Evolutionary conservation across 2,113 vertebrate species (phyloP).

Genomic region (Pristiophorus japonicus): DNA sequence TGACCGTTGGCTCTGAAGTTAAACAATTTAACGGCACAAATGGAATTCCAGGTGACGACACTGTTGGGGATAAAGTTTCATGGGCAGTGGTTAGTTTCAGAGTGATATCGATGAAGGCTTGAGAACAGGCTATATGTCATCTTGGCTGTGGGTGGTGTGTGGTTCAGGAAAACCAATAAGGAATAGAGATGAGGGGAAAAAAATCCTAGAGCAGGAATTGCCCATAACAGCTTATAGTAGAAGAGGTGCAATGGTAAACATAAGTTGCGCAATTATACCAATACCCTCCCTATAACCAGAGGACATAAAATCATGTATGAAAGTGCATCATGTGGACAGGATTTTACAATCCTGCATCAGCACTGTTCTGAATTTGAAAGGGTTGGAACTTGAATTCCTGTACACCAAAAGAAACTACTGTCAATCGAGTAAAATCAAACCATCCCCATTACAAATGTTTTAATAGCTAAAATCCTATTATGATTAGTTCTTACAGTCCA

Average conservation of each 20-base stretch:
- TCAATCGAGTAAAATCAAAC: background rate
- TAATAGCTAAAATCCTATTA: background rate
- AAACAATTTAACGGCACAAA: background rate
- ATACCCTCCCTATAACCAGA: background rate
- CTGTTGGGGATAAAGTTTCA: background rate
- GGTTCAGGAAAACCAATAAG: background rate
- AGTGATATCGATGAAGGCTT: background rate
- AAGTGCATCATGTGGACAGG: background rate
- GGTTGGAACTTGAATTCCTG: background rate
- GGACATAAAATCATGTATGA: background rate
- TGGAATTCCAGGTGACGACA: background rate
- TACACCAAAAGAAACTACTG: background rate
- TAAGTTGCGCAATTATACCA: background rate
- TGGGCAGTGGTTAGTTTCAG: background rate
- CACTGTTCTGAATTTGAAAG: constrained; percentile 12
- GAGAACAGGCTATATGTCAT: background rate
- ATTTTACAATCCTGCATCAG: background rate
- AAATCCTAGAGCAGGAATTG: background rate
- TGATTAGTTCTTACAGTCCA: background rate
- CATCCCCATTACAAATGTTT: background rate
- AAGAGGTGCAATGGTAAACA: background rate
- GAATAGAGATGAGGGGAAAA: background rate
- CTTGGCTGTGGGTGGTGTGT: background rate
- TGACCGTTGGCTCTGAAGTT: background rate
- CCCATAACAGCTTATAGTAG: background rate